phyloP scores from a whole-genome alignment of 2,113 vertebrate species.

The Clarias batrachus region DNA sequence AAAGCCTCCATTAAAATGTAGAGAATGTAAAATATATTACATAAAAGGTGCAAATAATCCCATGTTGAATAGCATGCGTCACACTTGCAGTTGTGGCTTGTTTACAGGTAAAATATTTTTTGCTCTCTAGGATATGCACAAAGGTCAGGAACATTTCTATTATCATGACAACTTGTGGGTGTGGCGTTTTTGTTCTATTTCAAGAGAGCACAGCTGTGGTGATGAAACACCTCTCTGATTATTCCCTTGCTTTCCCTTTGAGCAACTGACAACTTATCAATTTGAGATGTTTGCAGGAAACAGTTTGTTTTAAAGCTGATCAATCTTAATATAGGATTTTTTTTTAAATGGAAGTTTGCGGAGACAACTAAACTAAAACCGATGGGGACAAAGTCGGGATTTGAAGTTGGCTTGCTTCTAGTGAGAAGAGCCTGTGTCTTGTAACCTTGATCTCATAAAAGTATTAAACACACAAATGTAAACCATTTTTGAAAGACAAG shows the following conservation, averaged over 20 bases:
- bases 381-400: neutral
- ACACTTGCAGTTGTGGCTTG: constrained; percentile 18
- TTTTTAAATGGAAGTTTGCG: neutral
- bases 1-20: neutral
- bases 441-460: too few relatives aligned
- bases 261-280: constrained; percentile 31
- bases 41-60: neutral
- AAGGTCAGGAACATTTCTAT: constrained; percentile 43
- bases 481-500: neutral
- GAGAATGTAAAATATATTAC: neutral
- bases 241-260: constrained; percentile 27
- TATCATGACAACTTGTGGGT: constrained; percentile 51
- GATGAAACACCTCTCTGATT: constrained; percentile 40
- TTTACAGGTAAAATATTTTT: constrained; percentile 26
- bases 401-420: neutral
- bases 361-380: neutral
- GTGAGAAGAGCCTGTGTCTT: neutral
- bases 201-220: constrained; percentile 49
- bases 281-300: constrained; percentile 22
- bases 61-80: neutral
- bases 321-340: neutral
- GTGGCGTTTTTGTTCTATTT: constrained; percentile 58
- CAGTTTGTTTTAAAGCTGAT: constrained; percentile 2
- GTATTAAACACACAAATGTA: neutral
- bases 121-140: neutral